These are phyloP conservation scores for Harpagus bidentatus DNA, from an alignment of 2,113 vertebrate genomes.

Conservation along the genomic window DNA sequence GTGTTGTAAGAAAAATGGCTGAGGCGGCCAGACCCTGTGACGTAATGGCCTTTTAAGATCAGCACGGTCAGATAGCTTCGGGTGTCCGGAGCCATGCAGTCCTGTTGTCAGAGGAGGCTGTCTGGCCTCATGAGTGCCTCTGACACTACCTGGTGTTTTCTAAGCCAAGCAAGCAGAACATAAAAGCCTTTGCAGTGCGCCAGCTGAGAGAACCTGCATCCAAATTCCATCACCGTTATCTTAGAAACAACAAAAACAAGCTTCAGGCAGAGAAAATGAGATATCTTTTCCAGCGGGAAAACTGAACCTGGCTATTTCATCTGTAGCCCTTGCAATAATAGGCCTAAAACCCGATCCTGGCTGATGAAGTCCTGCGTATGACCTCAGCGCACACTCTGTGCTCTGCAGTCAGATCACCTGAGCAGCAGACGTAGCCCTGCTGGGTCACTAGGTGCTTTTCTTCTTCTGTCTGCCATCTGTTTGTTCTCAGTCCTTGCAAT, in stretches of 20 bases:
- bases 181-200: neutral
- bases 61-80: neutral
- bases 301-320: neutral
- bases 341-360: neutral
- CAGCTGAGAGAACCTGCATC: neutral
- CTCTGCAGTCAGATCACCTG: conserved; percentile 16
- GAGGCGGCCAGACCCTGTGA: no score
- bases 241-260: neutral
- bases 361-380: neutral
- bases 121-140: neutral
- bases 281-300: neutral
- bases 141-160: neutral
- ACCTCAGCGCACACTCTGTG: conserved; percentile 9
- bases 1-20: neutral
- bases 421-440: conserved; percentile 43
- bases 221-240: neutral
- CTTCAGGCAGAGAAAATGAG: neutral
- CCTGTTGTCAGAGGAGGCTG: neutral
- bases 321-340: neutral
- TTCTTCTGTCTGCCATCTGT: conserved; percentile 54
- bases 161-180: neutral
- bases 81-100: neutral
- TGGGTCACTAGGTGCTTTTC: conserved; percentile 34
- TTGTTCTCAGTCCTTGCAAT: conserved; percentile 27
- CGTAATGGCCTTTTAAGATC: neutral